Conservation (phyloP, 2,888 invertebrate species). For the Caenorhabditis uteleia region DNA sequence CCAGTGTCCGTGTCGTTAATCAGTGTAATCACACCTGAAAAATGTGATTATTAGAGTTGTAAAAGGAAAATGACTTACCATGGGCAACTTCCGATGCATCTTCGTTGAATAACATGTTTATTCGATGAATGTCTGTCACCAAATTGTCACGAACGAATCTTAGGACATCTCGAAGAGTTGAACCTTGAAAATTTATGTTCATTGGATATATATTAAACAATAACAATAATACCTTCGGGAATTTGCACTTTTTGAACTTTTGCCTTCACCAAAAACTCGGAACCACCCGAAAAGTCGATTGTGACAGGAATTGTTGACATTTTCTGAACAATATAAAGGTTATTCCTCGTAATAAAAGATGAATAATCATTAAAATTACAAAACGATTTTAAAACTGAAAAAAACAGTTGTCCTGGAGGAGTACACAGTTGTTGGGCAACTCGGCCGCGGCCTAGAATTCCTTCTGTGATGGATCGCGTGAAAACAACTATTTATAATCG, state of each 20-base stretch:
- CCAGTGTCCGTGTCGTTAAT: conserved; percentile 38
- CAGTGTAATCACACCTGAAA: conserved; percentile 27
- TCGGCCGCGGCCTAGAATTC: conserved; percentile 13
- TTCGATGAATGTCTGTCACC: conserved; percentile 24
- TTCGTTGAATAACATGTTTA: conserved; percentile 30
- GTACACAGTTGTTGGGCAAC: not conserved
- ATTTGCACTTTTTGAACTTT: conserved; percentile 32
- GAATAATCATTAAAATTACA: no score
- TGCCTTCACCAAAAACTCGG: conserved; percentile 33
- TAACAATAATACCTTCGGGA: conserved; percentile 10
- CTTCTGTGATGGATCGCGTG: no score
- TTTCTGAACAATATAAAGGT: not conserved
- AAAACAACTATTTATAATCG: not conserved
- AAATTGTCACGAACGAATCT: conserved; percentile 27
- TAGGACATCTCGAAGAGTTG: conserved; percentile 23
- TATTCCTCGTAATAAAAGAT: no score
- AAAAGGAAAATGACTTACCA: conserved; percentile 6
- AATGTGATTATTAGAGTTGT: not conserved
- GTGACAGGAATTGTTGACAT: conserved; percentile 20
- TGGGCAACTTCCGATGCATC: conserved; percentile 36
- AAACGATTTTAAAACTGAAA: no score
- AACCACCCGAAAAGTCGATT: conserved; percentile 39
- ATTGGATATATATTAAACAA: not conserved
- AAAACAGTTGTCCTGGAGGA: conserved; percentile 8
- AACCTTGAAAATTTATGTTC: conserved; percentile 10